Base-by-base conservation (phyloP, 2,888 invertebrate genomes). In the Melanophora roralis region DNA sequence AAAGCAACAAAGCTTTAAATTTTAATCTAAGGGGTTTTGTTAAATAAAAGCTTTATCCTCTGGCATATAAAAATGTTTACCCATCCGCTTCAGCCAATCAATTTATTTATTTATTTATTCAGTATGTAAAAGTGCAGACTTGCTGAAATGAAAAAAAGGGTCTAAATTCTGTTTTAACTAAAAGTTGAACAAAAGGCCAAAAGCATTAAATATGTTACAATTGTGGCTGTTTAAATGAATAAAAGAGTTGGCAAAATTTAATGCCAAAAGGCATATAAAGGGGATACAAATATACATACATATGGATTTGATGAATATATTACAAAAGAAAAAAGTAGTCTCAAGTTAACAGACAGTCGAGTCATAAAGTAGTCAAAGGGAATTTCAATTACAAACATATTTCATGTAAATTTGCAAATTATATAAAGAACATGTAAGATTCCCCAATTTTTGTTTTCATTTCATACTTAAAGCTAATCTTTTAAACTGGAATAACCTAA, bases 91-190 rank as follows among this genome's bases (percentile, higher is more conserved):
- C 51, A 21, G 12, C 47, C n/a, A 21, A 21, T 9, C 21, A 36
- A 1, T 43, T 43, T 34, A 16, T 12, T 65, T 67, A 43, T 27
- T 4, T 27, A n/a, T 19, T 21, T 51, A 27, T 51, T 38, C 57
- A 49, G 65, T 40, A 57, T 51, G 49, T 59, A 11, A 47, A 57
- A 49, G 47, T 65, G 21, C 40, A 49, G 40, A 47, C 34, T 59
- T 49, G 40, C 49, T 57, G 32, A 65, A 59, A 59, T 65, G 34
- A 11, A 59, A 67, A n/a, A 73, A 67, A 49, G n/a, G 53, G 45
- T 11, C 51, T 38, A 47, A 45, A 47, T 53, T 74, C 43, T 59
- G 59, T 72, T 36, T 45, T 16, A 53, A 16, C 27, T 51, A 51
- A 8, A 51, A 40, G 27, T 14, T 27, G 38, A 23, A 45, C n/a